Conservation (phyloP, 2,113 vertebrate genomes). For the Galbula dea region DNA sequence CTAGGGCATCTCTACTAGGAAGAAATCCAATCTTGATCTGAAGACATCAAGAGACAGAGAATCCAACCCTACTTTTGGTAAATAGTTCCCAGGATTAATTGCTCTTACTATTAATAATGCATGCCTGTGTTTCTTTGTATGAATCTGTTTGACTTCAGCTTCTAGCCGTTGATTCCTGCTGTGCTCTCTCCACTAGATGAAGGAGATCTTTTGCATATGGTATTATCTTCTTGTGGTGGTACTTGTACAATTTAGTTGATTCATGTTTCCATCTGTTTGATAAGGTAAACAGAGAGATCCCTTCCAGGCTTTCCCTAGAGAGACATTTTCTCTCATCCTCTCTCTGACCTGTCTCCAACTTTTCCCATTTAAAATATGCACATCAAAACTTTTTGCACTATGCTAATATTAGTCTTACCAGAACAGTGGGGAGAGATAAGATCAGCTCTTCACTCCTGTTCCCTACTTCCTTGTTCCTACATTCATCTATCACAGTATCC, state of each 20-base stretch:
- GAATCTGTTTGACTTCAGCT: slow-evolving; percentile 45
- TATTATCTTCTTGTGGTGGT: slow-evolving; percentile 40
- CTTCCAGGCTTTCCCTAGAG: slow-evolving; percentile 38
- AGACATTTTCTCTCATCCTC: slow-evolving; percentile 42
- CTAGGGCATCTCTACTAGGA: slow-evolving; percentile 56
- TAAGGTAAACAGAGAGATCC: slow-evolving; percentile 30
- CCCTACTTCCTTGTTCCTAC: slow-evolving; percentile 27
- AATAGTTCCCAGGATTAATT: slow-evolving; percentile 64
- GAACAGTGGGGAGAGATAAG: background rate
- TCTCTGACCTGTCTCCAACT: slow-evolving; percentile 39
- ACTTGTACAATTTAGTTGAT: slow-evolving; percentile 33
- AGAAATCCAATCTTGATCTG: slow-evolving; percentile 51
- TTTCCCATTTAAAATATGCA: background rate
- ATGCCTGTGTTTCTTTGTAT: slow-evolving; percentile 49
- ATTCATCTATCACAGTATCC: slow-evolving; percentile 7
- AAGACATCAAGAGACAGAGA: slow-evolving; percentile 57
- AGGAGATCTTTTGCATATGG: slow-evolving; percentile 38
- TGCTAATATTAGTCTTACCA: background rate
- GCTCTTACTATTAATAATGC: slow-evolving; percentile 58
- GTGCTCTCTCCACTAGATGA: slow-evolving; percentile 35
- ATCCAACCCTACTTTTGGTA: slow-evolving; percentile 44
- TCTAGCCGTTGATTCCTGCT: slow-evolving; percentile 38
- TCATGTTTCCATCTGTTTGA: slow-evolving; percentile 44
- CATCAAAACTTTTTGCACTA: background rate
- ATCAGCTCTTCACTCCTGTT: slow-evolving; percentile 44